Evolutionary conservation across 1,140 invertebrate genomes (phyloP).

Genomic region (Drosophila repletoides): DNA sequence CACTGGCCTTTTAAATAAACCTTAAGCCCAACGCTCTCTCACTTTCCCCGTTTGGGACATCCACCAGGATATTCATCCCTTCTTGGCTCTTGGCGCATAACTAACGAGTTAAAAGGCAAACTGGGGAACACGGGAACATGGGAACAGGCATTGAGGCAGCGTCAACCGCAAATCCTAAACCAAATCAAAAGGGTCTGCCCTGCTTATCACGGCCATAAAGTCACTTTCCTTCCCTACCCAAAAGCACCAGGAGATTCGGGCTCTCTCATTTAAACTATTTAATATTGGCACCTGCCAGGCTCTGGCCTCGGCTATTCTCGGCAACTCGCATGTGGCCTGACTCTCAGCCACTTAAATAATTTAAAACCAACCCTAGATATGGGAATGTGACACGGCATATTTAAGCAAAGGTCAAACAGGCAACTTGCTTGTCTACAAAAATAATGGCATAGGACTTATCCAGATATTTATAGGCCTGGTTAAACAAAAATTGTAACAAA

Average conservation of each 20-base stretch:
- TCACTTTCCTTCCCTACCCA: constrained; percentile 28
- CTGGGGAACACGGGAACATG: too few relatives aligned
- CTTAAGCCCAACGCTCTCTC: constrained; percentile 53
- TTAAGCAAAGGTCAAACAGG: too few relatives aligned
- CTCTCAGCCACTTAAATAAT: constrained; percentile 53
- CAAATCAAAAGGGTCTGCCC: constrained; percentile 76
- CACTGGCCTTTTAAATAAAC: constrained; percentile 77
- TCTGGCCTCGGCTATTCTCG: not conserved
- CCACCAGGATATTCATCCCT: constrained; percentile 3
- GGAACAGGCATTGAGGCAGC: constrained; percentile 29
- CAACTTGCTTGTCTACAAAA: too few relatives aligned
- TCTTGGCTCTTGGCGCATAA: constrained; percentile 53
- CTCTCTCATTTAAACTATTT: constrained; percentile 70
- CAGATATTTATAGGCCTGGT: too few relatives aligned
- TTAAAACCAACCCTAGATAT: constrained; percentile 32
- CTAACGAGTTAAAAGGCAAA: constrained; percentile 68
- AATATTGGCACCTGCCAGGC: constrained; percentile 73
- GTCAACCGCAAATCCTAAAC: constrained; percentile 78
- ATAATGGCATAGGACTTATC: too few relatives aligned
- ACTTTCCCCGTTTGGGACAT: not conserved
- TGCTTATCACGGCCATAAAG: constrained; percentile 77
- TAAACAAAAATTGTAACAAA: too few relatives aligned
- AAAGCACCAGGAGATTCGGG: too few relatives aligned
- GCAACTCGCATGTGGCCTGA: constrained; percentile 4
- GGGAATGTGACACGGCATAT: constrained; percentile 4